Conservation (phyloP, 30 jellyfish, hydroid and myxozoan species). For the Cassiopea xamachana region DNA sequence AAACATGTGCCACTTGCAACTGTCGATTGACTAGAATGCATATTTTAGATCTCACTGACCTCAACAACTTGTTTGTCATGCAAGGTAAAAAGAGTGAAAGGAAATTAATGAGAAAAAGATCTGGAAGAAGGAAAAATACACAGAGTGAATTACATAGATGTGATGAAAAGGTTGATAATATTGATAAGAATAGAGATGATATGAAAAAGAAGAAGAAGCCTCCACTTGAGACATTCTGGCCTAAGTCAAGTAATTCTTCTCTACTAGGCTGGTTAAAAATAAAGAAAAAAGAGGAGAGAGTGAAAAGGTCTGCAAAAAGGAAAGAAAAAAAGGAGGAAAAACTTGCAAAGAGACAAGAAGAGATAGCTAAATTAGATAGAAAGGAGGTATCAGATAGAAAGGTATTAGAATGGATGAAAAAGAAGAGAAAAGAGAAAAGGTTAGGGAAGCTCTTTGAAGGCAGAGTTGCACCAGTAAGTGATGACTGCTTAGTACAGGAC, state of each 20-base stretch:
- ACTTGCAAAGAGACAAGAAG: conserved; percentile 15
- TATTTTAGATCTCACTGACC: conserved; percentile 27
- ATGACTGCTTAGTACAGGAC: neutral
- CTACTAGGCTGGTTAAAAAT: conserved; percentile 48
- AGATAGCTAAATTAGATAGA: conserved; percentile 26
- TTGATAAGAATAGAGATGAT: neutral
- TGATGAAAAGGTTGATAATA: neutral
- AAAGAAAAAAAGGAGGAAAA: conserved; percentile 27
- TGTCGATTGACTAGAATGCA: conserved; percentile 44
- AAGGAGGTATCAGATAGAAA: conserved; percentile 22
- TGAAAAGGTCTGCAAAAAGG: conserved; percentile 20
- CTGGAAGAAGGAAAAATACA: neutral
- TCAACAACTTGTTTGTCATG: conserved; percentile 10
- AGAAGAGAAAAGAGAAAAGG: conserved; percentile 14
- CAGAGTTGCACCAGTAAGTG: conserved; percentile 19
- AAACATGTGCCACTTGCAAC: conserved; percentile 28
- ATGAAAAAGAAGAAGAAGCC: neutral
- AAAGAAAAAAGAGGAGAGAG: conserved; percentile 29
- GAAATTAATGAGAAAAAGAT: neutral
- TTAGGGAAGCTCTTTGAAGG: neutral
- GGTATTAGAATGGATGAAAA: conserved; percentile 56
- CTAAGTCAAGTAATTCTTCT: conserved; percentile 19
- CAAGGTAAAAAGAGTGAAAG: neutral
- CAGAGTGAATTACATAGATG: neutral
- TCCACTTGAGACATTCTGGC: conserved; percentile 41